Conservation (phyloP, 2,888 invertebrate genomes). For the Amphipyra tragopoginis region DNA sequence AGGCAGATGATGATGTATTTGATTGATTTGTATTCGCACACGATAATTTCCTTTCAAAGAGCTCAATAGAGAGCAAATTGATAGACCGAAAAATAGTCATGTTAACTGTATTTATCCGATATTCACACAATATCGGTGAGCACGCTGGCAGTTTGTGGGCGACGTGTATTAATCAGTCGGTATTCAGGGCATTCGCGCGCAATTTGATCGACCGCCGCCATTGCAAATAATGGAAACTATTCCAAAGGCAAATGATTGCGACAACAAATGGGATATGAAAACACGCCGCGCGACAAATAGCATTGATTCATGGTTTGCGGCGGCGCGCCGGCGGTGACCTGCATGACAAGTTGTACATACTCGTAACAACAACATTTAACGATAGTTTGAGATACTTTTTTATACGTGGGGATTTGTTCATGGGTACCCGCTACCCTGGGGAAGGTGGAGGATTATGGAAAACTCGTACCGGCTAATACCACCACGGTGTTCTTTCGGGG, state of each 20-base stretch:
- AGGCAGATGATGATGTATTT: no score
- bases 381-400: neutral
- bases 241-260: slow-evolving; percentile 35
- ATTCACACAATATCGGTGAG: slow-evolving; percentile 24
- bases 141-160: slow-evolving; percentile 39
- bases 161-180: slow-evolving; percentile 46
- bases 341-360: slow-evolving; percentile 5
- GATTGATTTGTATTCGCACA: no score
- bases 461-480: no score
- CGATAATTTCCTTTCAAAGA: no score
- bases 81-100: slow-evolving; percentile 24
- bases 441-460: no score
- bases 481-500: no score
- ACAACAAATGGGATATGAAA: slow-evolving; percentile 32
- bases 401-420: no score
- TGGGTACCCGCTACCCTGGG: no score
- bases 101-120: slow-evolving; percentile 14
- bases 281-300: slow-evolving; percentile 38
- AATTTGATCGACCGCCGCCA: slow-evolving; percentile 39
- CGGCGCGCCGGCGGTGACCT: slow-evolving; percentile 2
- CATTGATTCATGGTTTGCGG: slow-evolving; percentile 28
- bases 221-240: slow-evolving; percentile 53
- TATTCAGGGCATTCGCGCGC: slow-evolving; percentile 41
- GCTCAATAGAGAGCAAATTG: slow-evolving; percentile 26
- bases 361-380: neutral